phyloP scores from a whole-genome alignment of 2,797 vertebrate genomes.

The Potorous gilbertii region DNA sequence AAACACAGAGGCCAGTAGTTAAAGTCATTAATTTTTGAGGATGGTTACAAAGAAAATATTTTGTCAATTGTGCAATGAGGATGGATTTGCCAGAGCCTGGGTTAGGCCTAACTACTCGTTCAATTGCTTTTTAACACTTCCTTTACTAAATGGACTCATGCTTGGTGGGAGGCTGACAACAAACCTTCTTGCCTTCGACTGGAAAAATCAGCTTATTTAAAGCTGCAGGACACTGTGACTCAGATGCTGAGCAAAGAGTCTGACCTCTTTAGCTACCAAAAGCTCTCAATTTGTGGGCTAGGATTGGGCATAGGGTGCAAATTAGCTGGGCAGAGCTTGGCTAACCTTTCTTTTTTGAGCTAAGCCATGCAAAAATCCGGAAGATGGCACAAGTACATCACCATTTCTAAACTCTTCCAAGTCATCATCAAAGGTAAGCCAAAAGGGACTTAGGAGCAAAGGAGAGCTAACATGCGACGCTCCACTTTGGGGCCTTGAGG shows the following conservation, averaged over 20 bases:
- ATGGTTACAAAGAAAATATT: slow-evolving; percentile 69
- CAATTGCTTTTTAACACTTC: slow-evolving; percentile 65
- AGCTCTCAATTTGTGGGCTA: slow-evolving; percentile 21
- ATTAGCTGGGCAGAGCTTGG: not conserved
- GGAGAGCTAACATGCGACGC: not conserved
- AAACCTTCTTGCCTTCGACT: slow-evolving; percentile 29
- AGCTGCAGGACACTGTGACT: not conserved
- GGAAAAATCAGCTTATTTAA: not conserved
- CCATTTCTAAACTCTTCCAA: not conserved
- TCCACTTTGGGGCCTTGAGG: not conserved
- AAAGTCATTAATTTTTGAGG: slow-evolving; percentile 70
- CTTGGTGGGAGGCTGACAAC: slow-evolving; percentile 28
- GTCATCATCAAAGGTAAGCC: not conserved
- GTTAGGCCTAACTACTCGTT: slow-evolving; percentile 48
- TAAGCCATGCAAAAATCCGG: not conserved
- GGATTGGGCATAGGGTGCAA: not conserved
- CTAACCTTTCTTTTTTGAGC: slow-evolving; percentile 14
- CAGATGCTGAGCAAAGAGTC: not conserved
- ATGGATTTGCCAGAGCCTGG: slow-evolving; percentile 47
- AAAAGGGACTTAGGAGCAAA: not conserved
- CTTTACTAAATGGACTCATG: slow-evolving; percentile 43
- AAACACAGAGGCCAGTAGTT: slow-evolving; percentile 51
- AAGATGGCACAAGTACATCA: not conserved
- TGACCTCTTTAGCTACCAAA: not conserved
- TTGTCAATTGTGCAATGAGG: slow-evolving; percentile 52